Percentiles rank a stretch among this genome's conserved stretches.
phyloP scores from a whole-genome alignment of 2,888 invertebrate species.

The Pseudococcus viburni region DNA sequence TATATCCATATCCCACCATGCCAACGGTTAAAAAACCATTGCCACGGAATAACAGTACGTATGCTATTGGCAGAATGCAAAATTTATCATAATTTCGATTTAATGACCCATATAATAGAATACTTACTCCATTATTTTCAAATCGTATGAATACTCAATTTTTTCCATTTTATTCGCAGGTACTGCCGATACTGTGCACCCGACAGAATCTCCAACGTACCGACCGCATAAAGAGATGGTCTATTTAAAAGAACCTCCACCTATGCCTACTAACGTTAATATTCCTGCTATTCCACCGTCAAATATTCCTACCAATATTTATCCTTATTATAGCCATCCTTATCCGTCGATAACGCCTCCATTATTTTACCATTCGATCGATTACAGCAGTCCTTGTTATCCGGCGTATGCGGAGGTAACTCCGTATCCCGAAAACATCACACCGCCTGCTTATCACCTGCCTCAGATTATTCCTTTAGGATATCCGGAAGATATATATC shows the following conservation, averaged over 20 bases:
- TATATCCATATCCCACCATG: neutral
- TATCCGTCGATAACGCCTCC: conserved; percentile 19
- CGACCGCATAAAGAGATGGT: neutral
- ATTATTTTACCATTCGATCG: conserved; percentile 46
- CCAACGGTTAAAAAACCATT: neutral
- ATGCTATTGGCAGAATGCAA: neutral
- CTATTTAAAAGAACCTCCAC: neutral
- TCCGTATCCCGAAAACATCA: conserved; percentile 2
- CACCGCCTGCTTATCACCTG: conserved; percentile 25
- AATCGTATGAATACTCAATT: neutral
- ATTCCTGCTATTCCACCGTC: neutral
- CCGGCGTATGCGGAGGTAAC: neutral
- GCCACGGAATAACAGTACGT: neutral
- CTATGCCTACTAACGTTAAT: neutral
- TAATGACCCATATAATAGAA: neutral
- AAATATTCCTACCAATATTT: conserved; percentile 29
- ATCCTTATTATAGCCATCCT: conserved; percentile 39
- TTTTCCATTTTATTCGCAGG: neutral
- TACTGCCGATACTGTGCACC: neutral
- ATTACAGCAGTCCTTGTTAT: conserved; percentile 21
- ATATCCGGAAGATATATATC: conserved; percentile 47
- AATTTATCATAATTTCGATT: neutral
- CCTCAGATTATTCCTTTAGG: conserved; percentile 39
- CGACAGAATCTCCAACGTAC: neutral
- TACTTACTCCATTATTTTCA: too few relatives aligned